Base-by-base conservation (phyloP, 2,113 vertebrate genomes). In the Ammospiza caudacuta region DNA sequence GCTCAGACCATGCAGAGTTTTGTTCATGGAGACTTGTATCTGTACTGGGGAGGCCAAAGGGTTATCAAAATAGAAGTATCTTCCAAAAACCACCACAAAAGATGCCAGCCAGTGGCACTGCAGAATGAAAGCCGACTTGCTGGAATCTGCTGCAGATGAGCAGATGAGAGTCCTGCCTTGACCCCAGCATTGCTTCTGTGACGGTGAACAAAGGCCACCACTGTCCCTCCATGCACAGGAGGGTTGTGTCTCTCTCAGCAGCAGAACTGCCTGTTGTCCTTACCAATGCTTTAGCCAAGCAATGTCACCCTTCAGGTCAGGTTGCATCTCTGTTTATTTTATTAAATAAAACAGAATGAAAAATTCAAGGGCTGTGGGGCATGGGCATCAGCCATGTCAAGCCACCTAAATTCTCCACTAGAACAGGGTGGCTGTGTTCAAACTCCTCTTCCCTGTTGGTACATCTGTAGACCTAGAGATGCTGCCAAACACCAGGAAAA, bases 221-320 rank as follows among this genome's bases (percentile, higher is more conserved):
- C 39, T 11, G 3, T 51, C 33, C 29, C 18, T 68, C 23, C 0
- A 0, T 55, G 33, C 9, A 39, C 2, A 0, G 19, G 37, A 82
- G 4, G 3, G 16, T 3, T 78, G 28, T 62, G 24, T 15, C 23
- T 81, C 47, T 54, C 59, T 54, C 51, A 93, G 72, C 9, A 75
- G 70, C 51, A 86, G 67, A 52, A 52, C 46, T 29, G 46, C 46
- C n/a, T 28, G 2, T 15, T 85, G 23, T 44, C 55, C 22, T 29
- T 28, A 19, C 20, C 63, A 55, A 24, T 54, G 59, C 39, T 77
- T 54, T 29, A 73, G 49, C 17, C 55, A 43, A 69, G 19, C 0
- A 1, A 33, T 54, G 17, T 18, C 13, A 31, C 5, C 2, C 28
- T 89, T 41, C 19, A 29, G 29, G 35, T n/a, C 63, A 43, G 20